Percentiles rank a stretch among this genome's conserved stretches.
Evolutionary conservation across 2,888 invertebrate species (phyloP).

Genomic region (Lithosia quadra): DNA sequence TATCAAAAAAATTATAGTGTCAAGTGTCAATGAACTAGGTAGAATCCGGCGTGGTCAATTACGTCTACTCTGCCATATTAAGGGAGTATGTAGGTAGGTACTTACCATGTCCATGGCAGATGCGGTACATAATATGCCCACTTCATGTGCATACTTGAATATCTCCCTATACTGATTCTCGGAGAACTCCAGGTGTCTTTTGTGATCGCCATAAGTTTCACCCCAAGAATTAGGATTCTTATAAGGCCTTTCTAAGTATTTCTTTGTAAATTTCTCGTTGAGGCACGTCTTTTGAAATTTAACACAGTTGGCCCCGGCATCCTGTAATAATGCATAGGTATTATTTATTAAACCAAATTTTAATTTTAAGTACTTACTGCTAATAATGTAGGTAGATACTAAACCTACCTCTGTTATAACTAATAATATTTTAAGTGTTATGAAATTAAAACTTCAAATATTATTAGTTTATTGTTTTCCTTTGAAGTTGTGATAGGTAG

Average conservation of each 20-base stretch:
- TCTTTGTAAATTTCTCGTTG: conserved; percentile 90
- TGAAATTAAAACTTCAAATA: too few relatives aligned
- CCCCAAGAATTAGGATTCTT: conserved; percentile 91
- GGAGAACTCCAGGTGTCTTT: conserved; percentile 90
- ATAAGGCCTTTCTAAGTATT: conserved; percentile 89
- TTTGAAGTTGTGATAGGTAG: background rate
- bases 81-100: conserved; percentile 11
- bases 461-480: background rate
- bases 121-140: conserved; percentile 91
- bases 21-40: conserved; percentile 9
- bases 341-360: background rate
- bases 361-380: background rate
- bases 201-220: conserved; percentile 93
- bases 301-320: conserved; percentile 92
- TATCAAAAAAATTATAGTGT: too few relatives aligned
- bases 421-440: background rate
- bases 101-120: conserved; percentile 93
- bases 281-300: conserved; percentile 94
- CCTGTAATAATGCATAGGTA: conserved; percentile 77
- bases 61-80: background rate
- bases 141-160: conserved; percentile 88
- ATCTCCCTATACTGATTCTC: conserved; percentile 89
- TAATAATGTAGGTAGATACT: too few relatives aligned
- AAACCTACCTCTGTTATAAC: too few relatives aligned
- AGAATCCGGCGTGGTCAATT: background rate